These are phyloP conservation scores for Macrochelys suwanniensis DNA, from an alignment of 2,797 vertebrate species.

Conservation along the genomic window DNA sequence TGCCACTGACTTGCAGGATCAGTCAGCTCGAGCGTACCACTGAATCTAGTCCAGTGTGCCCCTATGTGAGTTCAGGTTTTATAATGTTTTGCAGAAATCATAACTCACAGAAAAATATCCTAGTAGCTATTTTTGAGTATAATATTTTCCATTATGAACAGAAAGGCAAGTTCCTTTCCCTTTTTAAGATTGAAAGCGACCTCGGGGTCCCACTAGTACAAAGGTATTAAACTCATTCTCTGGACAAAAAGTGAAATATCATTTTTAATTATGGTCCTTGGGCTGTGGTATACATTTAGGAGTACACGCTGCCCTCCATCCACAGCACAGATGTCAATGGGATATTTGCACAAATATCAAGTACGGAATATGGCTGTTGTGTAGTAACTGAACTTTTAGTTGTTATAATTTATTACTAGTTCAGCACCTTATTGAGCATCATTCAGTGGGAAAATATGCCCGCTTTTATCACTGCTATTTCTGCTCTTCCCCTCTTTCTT, in stretches of 20 bases:
- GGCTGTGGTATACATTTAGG: rapidly evolving
- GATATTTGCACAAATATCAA: conserved; percentile 10
- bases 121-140: neutral
- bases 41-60: neutral
- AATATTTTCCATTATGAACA: neutral
- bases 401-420: neutral
- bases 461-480: neutral
- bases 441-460: neutral
- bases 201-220: neutral
- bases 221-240: neutral
- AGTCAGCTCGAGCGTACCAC: neutral
- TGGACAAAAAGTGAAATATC: neutral
- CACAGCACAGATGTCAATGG: neutral
- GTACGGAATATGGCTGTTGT: neutral
- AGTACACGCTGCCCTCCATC: neutral
- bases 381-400: neutral
- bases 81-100: neutral
- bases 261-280: neutral
- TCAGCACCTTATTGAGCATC: neutral
- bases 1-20: neutral
- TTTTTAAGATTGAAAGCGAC: neutral
- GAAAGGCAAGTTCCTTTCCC: neutral
- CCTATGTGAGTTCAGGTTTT: neutral
- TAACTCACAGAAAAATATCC: neutral
- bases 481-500: neutral